phyloP scores from a whole-genome alignment of 2,113 vertebrate species.

The Narcine bancroftii region DNA sequence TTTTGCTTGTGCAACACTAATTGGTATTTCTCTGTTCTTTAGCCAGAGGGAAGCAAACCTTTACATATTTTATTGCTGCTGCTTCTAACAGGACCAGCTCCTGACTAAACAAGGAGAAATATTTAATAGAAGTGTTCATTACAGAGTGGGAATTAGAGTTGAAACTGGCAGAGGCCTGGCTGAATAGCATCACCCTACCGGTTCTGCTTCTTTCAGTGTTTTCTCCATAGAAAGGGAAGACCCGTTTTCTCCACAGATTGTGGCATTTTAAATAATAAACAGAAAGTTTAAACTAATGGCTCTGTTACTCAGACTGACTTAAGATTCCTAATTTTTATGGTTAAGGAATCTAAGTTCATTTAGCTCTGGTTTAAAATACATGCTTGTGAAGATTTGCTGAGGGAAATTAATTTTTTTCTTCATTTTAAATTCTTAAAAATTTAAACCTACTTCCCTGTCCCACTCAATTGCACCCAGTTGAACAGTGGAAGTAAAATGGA shows the following conservation, averaged over 20 bases:
- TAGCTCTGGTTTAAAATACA: background rate
- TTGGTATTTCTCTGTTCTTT: background rate
- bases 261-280: background rate
- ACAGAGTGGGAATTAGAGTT: background rate
- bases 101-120: background rate
- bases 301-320: background rate
- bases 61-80: background rate
- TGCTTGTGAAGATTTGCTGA: background rate
- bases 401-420: too few species aligned
- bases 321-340: background rate
- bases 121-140: background rate
- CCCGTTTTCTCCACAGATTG: background rate
- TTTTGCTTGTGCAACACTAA: background rate
- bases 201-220: background rate
- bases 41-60: background rate
- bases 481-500: too few species aligned
- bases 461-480: too few species aligned
- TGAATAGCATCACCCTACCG: background rate
- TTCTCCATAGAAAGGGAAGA: background rate
- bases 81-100: background rate
- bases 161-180: background rate
- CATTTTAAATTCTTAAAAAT: too few species aligned
- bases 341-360: background rate
- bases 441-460: too few species aligned
- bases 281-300: background rate